Evolutionary conservation across 2,797 vertebrate species (phyloP).

Genomic region (Microtus californicus): DNA sequence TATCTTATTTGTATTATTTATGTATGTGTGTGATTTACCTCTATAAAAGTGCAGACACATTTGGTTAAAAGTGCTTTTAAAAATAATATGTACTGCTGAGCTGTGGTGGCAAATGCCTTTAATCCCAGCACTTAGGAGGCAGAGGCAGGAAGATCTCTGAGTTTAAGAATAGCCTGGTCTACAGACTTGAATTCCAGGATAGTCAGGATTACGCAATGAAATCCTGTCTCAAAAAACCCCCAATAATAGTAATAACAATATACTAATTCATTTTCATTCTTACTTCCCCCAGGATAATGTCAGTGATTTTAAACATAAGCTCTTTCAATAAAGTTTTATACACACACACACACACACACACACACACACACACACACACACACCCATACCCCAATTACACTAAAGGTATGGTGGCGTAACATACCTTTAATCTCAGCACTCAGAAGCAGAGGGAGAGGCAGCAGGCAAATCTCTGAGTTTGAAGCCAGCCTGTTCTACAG

Average conservation of each 20-base stretch:
- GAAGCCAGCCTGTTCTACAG: neutral
- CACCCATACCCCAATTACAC: too few relatives aligned
- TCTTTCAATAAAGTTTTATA: neutral
- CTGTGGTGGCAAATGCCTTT: neutral
- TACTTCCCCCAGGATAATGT: neutral
- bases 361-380: too few relatives aligned
- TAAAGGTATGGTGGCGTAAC: neutral
- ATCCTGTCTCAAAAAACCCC: neutral
- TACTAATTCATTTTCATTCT: neutral
- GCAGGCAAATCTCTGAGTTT: neutral
- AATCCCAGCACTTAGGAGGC: neutral
- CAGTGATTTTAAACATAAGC: neutral
- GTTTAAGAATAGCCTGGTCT: neutral
- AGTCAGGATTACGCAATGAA: neutral
- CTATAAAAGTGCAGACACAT: neutral
- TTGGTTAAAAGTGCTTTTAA: neutral
- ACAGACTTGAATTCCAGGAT: neutral
- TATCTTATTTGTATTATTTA: too few relatives aligned
- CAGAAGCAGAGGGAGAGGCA: neutral
- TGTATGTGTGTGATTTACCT: neutral
- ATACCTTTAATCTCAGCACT: neutral
- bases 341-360: too few relatives aligned
- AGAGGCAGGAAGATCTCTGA: neutral
- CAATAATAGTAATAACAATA: neutral
- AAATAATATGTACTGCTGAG: neutral